Conservation (phyloP, 2,888 invertebrate species). For the Tiphia femorata region DNA sequence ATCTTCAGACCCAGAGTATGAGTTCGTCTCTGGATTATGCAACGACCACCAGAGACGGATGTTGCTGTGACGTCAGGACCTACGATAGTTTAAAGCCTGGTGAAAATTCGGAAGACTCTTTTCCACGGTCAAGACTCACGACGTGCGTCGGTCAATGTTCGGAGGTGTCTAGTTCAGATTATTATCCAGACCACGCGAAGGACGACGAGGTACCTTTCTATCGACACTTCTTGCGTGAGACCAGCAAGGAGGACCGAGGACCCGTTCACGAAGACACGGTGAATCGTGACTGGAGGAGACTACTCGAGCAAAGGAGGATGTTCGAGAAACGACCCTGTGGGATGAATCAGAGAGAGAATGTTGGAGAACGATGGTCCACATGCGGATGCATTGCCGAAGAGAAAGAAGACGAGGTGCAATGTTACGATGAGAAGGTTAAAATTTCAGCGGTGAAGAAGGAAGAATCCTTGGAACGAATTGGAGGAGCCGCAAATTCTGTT, state of each 20-base stretch:
- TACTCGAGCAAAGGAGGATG: too few relatives aligned
- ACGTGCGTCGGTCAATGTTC: conserved; percentile 14
- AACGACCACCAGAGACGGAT: conserved; percentile 12
- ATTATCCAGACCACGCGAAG: too few relatives aligned
- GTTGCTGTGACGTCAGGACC: conserved; percentile 7
- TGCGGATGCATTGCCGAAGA: conserved; percentile 41
- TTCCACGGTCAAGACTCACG: conserved; percentile 11
- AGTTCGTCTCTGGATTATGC: neutral
- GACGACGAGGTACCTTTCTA: too few relatives aligned
- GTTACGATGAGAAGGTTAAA: neutral
- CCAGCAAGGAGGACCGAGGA: too few relatives aligned
- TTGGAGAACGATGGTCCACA: conserved; percentile 15
- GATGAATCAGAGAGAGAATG: too few relatives aligned
- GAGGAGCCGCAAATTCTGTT: too few relatives aligned
- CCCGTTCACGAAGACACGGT: too few relatives aligned
- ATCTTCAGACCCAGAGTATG: neutral
- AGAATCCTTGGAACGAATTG: neutral
- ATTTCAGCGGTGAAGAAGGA: neutral
- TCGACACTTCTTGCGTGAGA: too few relatives aligned
- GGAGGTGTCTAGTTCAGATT: too few relatives aligned
- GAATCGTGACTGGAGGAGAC: too few relatives aligned
- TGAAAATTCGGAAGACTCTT: conserved; percentile 7
- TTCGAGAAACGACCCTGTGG: too few relatives aligned
- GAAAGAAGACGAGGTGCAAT: conserved; percentile 22
- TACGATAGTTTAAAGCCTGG: neutral